Evolutionary conservation across 2,113 vertebrate species (phyloP).

Genomic region (Calypte anna): DNA sequence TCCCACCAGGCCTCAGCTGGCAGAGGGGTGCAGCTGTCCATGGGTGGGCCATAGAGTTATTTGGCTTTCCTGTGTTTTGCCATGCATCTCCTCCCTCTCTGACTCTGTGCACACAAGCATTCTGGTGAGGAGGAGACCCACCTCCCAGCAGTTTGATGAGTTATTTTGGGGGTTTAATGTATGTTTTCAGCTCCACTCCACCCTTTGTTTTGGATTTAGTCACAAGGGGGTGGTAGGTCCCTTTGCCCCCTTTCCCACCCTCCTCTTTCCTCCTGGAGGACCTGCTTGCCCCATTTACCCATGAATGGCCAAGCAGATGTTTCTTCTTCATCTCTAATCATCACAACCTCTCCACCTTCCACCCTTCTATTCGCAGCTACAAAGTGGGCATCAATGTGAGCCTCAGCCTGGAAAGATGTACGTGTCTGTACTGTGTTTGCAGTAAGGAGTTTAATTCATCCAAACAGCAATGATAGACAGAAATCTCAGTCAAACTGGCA

Average conservation of each 20-base stretch:
- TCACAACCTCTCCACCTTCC: not conserved
- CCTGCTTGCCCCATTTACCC: not conserved
- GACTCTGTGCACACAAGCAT: not conserved
- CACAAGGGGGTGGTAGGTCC: not conserved
- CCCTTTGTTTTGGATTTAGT: not conserved
- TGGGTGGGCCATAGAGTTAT: not conserved
- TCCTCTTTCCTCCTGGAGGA: not conserved
- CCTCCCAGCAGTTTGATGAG: not conserved
- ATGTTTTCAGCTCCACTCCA: not conserved
- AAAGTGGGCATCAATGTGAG: not conserved
- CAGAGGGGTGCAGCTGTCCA: not conserved
- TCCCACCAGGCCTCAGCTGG: not conserved
- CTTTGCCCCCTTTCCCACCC: not conserved
- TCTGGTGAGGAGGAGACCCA: not conserved
- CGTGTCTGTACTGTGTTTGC: not conserved
- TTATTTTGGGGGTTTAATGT: not conserved
- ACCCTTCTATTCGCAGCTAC: not conserved
- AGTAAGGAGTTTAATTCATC: slow-evolving; percentile 5
- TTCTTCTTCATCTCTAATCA: not conserved
- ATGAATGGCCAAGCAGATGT: fast-evolving
- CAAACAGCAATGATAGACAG: not conserved
- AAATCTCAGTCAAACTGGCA: not conserved
- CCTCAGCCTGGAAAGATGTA: not conserved
- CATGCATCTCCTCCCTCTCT: not conserved
- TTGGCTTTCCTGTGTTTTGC: not conserved